These are phyloP conservation scores for Cassiopea andromeda DNA, from an alignment of 30 jellyfish, hydroid and myxozoan species.

Conservation along the genomic window DNA sequence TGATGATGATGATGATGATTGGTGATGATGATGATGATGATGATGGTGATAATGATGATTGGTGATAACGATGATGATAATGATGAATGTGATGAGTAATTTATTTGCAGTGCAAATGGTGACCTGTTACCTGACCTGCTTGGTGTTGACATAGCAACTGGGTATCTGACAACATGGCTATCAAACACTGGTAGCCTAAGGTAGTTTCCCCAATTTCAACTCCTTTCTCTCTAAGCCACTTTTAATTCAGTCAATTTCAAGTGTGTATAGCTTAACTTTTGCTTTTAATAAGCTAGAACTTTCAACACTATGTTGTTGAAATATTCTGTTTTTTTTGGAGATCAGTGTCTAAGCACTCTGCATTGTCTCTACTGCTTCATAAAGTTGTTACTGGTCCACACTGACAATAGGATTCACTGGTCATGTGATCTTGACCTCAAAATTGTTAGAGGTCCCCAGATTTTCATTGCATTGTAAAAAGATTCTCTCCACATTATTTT, in stretches of 20 bases:
- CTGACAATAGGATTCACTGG: too few species aligned
- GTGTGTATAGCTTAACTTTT: not conserved
- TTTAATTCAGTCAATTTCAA: not conserved
- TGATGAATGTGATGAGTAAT: too few species aligned
- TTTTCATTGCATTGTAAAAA: too few species aligned
- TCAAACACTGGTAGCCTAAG: constrained; percentile 46
- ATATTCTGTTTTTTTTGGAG: not conserved
- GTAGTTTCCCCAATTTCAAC: not conserved
- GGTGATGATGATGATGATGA: too few species aligned
- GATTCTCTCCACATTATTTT: too few species aligned
- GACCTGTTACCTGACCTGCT: constrained; percentile 91
- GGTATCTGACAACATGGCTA: constrained; percentile 78
- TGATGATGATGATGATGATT: too few species aligned
- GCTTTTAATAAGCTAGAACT: not conserved
- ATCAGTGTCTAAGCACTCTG: not conserved
- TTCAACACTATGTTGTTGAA: not conserved
- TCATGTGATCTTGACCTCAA: too few species aligned
- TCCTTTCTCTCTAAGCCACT: not conserved
- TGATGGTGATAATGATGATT: too few species aligned
- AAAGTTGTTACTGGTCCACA: too few species aligned
- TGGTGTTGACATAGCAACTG: constrained; percentile 69
- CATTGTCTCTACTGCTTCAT: too few species aligned
- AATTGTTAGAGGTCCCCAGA: too few species aligned
- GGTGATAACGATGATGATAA: not conserved
- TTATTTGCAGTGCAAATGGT: constrained; percentile 79